A percentile compares a stretch with the other conserved stretches of the same genome.
phyloP scores from a whole-genome alignment of 2,888 invertebrate genomes.

The Calliphora vomitoria region DNA sequence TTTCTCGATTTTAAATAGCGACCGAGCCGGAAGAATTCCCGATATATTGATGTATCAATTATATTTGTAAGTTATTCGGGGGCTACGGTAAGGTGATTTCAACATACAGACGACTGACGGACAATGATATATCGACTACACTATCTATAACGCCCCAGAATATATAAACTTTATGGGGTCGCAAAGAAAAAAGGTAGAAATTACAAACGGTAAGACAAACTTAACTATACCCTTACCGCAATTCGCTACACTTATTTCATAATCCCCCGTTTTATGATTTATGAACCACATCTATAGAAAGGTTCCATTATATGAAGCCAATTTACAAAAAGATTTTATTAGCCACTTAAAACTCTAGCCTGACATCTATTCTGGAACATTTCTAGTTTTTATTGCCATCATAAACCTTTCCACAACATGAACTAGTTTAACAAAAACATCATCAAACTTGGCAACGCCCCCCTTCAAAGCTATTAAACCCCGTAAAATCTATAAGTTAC shows the following conservation, averaged over 20 bases:
- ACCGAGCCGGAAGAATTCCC: too few species aligned
- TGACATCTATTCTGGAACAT: background rate
- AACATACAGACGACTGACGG: too few species aligned
- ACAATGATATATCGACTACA: too few species aligned
- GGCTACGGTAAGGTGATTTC: too few species aligned
- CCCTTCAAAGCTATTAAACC: slow-evolving; percentile 21
- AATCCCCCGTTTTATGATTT: background rate
- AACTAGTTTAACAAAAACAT: slow-evolving; percentile 66
- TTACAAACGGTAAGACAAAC: too few species aligned
- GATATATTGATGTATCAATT: too few species aligned
- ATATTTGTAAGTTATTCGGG: too few species aligned
- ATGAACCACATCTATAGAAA: background rate
- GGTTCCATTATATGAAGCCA: background rate
- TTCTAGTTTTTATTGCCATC: slow-evolving; percentile 43
- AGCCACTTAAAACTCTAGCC: background rate
- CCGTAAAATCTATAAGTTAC: slow-evolving; percentile 44
- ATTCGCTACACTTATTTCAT: background rate
- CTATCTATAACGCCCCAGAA: too few species aligned
- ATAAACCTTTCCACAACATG: slow-evolving; percentile 50
- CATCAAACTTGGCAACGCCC: slow-evolving; percentile 18
- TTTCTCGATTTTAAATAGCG: too few species aligned
- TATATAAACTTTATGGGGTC: too few species aligned
- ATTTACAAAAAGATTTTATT: background rate
- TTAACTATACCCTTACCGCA: too few species aligned
- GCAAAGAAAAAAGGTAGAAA: too few species aligned